These are phyloP conservation scores for Silurus meridionalis DNA, from an alignment of 2,113 vertebrate species.

Conservation along the genomic window DNA sequence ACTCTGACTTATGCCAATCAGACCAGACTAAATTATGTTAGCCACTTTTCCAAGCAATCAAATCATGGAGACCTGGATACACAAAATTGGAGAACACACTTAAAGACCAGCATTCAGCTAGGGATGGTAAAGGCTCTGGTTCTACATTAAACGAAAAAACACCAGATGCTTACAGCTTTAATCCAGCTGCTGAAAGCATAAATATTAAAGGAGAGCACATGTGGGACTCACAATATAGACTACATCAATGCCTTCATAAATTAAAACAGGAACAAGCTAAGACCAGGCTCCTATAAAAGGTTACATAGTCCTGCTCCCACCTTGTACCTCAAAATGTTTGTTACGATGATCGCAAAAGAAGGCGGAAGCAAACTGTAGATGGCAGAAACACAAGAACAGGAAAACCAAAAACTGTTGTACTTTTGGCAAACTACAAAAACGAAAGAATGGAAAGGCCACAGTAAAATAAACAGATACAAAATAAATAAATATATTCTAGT, in stretches of 20 bases:
- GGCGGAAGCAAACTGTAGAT: neutral
- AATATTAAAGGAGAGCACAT: neutral
- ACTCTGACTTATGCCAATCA: neutral
- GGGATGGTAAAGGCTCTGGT: neutral
- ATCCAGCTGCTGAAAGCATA: neutral
- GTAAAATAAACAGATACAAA: neutral
- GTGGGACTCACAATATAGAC: neutral
- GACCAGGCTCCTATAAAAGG: conserved; percentile 15
- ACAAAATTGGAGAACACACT: neutral
- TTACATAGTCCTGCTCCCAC: neutral
- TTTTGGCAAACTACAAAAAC: neutral
- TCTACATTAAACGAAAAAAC: conserved; percentile 12
- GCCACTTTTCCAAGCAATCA: neutral
- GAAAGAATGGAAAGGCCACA: neutral
- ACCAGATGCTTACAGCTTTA: conserved; percentile 23
- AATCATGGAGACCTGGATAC: neutral
- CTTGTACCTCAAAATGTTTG: conserved; percentile 6
- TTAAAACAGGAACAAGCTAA: neutral
- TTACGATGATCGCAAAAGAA: conserved; percentile 29
- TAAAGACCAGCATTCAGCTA: neutral
- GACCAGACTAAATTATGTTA: neutral
- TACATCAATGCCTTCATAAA: neutral
- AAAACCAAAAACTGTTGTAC: neutral
- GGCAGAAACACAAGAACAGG: neutral
- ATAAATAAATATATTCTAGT: neutral